phyloP scores from a whole-genome alignment of 2,797 vertebrate species.

The Pseudochromis fuscus region DNA sequence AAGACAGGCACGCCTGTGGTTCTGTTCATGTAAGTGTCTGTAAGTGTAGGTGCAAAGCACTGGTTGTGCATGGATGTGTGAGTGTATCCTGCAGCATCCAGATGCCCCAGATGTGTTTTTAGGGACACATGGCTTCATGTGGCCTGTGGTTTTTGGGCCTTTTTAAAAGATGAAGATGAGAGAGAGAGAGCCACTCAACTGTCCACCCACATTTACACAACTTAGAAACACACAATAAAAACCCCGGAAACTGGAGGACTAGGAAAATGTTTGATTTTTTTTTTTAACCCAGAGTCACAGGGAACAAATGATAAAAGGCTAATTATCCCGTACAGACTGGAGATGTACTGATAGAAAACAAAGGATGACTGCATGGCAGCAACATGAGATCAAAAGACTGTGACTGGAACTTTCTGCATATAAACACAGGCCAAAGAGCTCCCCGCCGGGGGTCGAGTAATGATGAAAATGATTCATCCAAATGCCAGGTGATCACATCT shows the following conservation, averaged over 20 bases:
- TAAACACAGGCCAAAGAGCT: conserved; percentile 47
- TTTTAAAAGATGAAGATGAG: conserved; percentile 45
- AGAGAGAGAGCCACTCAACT: conserved; percentile 44
- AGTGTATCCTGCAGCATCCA: conserved; percentile 48
- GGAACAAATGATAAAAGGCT: conserved; percentile 40
- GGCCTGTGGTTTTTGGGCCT: conserved; percentile 48
- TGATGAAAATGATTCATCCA: conserved; percentile 66
- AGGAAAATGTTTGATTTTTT: conserved; percentile 23
- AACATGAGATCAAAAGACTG: conserved; percentile 50
- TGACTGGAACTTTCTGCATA: conserved; percentile 38
- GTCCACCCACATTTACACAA: conserved; percentile 39
- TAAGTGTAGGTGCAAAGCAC: conserved; percentile 5
- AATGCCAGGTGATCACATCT: conserved; percentile 72
- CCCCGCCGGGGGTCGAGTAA: conserved; percentile 34
- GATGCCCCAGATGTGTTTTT: conserved; percentile 68
- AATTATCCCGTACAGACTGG: conserved; percentile 10
- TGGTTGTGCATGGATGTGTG: conserved; percentile 16
- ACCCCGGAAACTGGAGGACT: conserved; percentile 9
- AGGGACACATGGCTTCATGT: conserved; percentile 56
- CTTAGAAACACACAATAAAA: conserved; percentile 14
- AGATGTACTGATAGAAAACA: conserved; percentile 32
- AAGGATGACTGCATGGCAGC: conserved; percentile 16
- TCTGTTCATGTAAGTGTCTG: conserved; percentile 29
- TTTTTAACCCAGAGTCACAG: not conserved
- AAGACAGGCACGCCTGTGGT: conserved; percentile 7